These are phyloP conservation scores for Cyprinodon variegatus DNA, from an alignment of 2,113 vertebrate species.

Conservation along the genomic window DNA sequence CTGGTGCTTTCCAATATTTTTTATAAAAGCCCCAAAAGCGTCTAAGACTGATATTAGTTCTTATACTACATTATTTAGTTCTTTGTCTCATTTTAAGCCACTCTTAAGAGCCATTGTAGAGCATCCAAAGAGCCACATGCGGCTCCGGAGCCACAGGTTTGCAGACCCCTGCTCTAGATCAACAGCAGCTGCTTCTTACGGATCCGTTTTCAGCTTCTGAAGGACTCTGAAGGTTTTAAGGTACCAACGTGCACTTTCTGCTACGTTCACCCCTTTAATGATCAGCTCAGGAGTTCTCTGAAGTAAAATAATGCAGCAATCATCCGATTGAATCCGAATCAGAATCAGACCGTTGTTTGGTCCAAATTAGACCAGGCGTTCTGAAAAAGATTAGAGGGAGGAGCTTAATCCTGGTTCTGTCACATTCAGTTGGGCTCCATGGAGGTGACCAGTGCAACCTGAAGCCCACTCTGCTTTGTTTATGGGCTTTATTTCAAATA, in stretches of 20 bases:
- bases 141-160: too few species aligned
- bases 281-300: neutral
- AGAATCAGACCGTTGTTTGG: too few species aligned
- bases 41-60: too few species aligned
- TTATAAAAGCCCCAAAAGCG: too few species aligned
- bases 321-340: too few species aligned
- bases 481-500: too few species aligned
- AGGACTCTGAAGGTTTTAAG: too few species aligned
- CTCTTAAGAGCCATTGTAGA: too few species aligned
- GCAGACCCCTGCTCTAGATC: conserved; percentile 22
- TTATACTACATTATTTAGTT: too few species aligned
- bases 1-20: too few species aligned
- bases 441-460: neutral
- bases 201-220: neutral
- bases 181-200: conserved; percentile 41
- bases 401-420: neutral
- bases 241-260: neutral
- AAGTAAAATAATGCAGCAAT: conserved; percentile 10
- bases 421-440: neutral
- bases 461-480: neutral
- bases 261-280: neutral
- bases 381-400: neutral
- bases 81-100: too few species aligned
- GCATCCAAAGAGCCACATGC: too few species aligned
- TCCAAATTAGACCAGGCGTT: neutral